These are phyloP conservation scores for Pangasius sanitwongsei DNA, from an alignment of 2,797 vertebrate genomes.

Conservation along the genomic window DNA sequence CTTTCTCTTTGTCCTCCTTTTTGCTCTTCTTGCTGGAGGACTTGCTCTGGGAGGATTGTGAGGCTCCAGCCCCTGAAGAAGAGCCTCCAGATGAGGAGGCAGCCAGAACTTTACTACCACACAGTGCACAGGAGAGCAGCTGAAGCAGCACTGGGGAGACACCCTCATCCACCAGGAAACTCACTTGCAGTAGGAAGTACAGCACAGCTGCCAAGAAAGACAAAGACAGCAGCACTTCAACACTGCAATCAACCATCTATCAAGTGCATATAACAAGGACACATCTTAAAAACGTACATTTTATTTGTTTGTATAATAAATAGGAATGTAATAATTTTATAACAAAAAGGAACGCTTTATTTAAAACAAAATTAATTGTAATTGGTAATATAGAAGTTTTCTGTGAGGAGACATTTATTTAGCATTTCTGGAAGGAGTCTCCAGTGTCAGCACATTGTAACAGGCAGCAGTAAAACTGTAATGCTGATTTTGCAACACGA, in stretches of 20 bases:
- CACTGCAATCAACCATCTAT: neutral
- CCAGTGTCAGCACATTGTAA: neutral
- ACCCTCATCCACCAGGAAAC: constrained; percentile 96
- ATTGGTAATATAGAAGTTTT: neutral
- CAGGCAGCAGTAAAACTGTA: neutral
- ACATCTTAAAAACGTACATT: neutral
- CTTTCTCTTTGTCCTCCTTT: constrained; percentile 97
- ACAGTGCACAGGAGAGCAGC: constrained; percentile 95
- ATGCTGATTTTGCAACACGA: neutral
- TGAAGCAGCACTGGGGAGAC: constrained; percentile 95
- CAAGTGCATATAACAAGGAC: neutral
- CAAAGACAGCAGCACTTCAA: neutral
- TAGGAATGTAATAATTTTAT: too few relatives aligned
- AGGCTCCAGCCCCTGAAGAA: constrained; percentile 74
- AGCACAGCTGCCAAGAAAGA: constrained; percentile 83
- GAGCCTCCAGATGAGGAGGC: constrained; percentile 79
- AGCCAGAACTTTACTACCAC: constrained; percentile 94
- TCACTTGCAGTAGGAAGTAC: constrained; percentile 97
- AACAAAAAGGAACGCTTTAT: neutral
- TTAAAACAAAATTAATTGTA: too few relatives aligned
- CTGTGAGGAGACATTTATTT: too few relatives aligned
- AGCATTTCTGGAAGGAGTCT: neutral
- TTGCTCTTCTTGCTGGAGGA: constrained; percentile 98
- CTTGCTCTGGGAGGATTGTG: constrained; percentile 89
- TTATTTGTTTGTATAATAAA: neutral